Base-by-base conservation (phyloP, 2,113 vertebrate genomes). In the Dermatemys mawii region DNA sequence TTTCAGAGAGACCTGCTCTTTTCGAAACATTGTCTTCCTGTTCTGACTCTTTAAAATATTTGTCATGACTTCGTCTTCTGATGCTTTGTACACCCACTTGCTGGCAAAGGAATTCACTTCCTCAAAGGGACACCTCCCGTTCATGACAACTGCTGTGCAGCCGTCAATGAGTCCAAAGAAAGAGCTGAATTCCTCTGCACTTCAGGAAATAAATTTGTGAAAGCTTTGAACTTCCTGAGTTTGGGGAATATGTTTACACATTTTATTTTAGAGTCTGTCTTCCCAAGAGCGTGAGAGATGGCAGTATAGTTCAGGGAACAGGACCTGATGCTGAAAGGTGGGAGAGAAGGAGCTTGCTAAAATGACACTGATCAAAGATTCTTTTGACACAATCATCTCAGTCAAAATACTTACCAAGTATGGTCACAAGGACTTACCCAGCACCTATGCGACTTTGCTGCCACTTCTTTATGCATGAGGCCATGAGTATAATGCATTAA, bases 191-290 rank as follows among this genome's bases (percentile, higher is more conserved):
- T 92, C 93, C 81, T 93, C 87, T 78, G 26, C 50, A 27, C 75
- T 89, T 86, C 90, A 95, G 81, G 92, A 95, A 95, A 95, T 90
- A 94, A 94, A 96, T 80, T 88, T 85, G 53, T n/a, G 63, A 87
- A 86, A 8, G 51, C 79, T 76, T 92, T 91, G 94, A 90, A 90
- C 93, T 97, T 96, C 95, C 94, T 95, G 90, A 94, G 83, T 57
- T 85, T 84, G 80, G 92, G 81, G 76, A 78, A 63, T 91, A 84
- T 92, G 84, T 94, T 96, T 96, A 93, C 38, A 87, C 79, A 90
- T 53, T n/a, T 55, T 81, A 49, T 49, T 55, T 81, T 92, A 85
- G 75, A 87, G 89, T 78, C 93, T 95, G 53, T 90, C 78, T 92
- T 94, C 89, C 88, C 84, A 84, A 91, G 90, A 1, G 0, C 60